Percentiles rank a stretch among this genome's conserved stretches.
phyloP scores from a whole-genome alignment of 2,888 invertebrate species.

The Hoplodrina ambigua region DNA sequence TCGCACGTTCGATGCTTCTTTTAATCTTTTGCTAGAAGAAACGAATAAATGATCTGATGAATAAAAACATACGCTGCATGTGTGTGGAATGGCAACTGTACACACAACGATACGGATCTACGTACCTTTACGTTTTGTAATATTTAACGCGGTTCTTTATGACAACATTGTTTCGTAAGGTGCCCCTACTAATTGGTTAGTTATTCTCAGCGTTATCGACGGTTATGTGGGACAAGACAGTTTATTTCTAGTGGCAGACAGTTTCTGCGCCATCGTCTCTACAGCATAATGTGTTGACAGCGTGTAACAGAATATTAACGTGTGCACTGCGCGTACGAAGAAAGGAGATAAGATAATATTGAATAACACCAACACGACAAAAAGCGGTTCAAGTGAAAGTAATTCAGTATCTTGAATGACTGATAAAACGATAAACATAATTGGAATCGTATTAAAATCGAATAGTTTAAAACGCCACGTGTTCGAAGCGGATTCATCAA shows the following conservation, averaged over 20 bases:
- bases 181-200: conserved; percentile 70
- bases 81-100: conserved; percentile 36
- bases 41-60: conserved; percentile 30
- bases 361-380: conserved; percentile 51
- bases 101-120: conserved; percentile 25
- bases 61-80: conserved; percentile 32
- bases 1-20: conserved; percentile 25
- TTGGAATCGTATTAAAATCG: conserved; percentile 13
- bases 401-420: conserved; percentile 35
- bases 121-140: conserved; percentile 46
- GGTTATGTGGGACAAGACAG: conserved; percentile 80
- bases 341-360: conserved; percentile 62
- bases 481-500: conserved; percentile 29
- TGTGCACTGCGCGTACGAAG: conserved; percentile 45
- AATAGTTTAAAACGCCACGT: conserved; percentile 19
- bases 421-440: conserved; percentile 18
- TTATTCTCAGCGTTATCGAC: conserved; percentile 76
- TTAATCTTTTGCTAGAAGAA: conserved; percentile 20
- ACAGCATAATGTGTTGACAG: conserved; percentile 68
- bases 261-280: conserved; percentile 71
- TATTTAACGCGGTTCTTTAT: conserved; percentile 60
- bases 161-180: conserved; percentile 68
- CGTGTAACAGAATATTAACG: conserved; percentile 63
- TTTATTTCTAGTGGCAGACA: conserved; percentile 80
- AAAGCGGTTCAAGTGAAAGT: conserved; percentile 50